Evolutionary conservation across 2,888 invertebrate genomes (phyloP).

Genomic region (Tridacna gigas): DNA sequence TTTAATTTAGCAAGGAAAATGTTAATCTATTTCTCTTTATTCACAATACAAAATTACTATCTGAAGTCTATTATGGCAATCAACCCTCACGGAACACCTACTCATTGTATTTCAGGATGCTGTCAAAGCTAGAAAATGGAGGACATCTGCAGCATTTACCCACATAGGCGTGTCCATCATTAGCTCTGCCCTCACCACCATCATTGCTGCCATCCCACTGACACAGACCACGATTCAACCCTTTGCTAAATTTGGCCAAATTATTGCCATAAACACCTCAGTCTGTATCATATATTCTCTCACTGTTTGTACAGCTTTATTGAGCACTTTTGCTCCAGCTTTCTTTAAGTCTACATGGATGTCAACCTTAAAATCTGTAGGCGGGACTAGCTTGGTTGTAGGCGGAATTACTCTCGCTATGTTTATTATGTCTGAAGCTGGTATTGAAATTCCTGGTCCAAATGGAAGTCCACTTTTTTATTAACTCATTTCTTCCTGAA

Average conservation of each 20-base stretch:
- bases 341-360: slow-evolving; percentile 69
- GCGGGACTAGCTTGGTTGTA: slow-evolving; percentile 63
- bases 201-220: slow-evolving; percentile 81
- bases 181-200: slow-evolving; percentile 81
- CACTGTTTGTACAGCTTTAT: slow-evolving; percentile 78
- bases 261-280: slow-evolving; percentile 82
- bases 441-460: slow-evolving; percentile 78
- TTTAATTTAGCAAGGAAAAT: no score
- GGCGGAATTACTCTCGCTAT: slow-evolving; percentile 69
- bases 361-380: slow-evolving; percentile 67
- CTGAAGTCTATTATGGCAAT: no score
- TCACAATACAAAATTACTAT: no score
- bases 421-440: slow-evolving; percentile 69
- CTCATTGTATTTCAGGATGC: slow-evolving; percentile 60
- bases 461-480: slow-evolving; percentile 74
- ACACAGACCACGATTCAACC: slow-evolving; percentile 82
- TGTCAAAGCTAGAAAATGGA: slow-evolving; percentile 72
- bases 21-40: no score
- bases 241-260: slow-evolving; percentile 82
- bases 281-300: slow-evolving; percentile 81
- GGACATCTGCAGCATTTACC: slow-evolving; percentile 76
- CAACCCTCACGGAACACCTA: no score
- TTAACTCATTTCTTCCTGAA: background rate
- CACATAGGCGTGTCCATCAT: slow-evolving; percentile 82
- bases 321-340: slow-evolving; percentile 78